Conservation (phyloP, 2,797 vertebrate species). For the Dallia pectoralis region DNA sequence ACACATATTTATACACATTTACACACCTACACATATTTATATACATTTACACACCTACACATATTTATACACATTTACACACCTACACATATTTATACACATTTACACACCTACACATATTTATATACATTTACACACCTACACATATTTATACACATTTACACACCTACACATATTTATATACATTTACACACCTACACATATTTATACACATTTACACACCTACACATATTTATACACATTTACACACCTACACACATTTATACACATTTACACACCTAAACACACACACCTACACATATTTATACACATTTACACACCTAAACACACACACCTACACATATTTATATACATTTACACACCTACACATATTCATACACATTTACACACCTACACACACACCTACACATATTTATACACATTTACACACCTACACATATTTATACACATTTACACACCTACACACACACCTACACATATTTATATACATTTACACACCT, state of each 20-base stretch:
- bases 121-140: neutral
- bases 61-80: neutral
- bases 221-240: constrained; percentile 24
- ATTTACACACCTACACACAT: constrained; percentile 17
- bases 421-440: constrained; percentile 17
- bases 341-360: too few relatives aligned
- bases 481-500: too few relatives aligned
- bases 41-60: constrained; percentile 15
- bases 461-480: constrained; percentile 6
- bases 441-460: constrained; percentile 1
- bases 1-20: constrained; percentile 6
- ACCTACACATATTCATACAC: neutral
- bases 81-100: constrained; percentile 28
- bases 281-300: neutral
- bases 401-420: too few relatives aligned
- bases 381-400: constrained; percentile 21
- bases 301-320: too few relatives aligned
- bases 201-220: neutral
- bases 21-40: constrained; percentile 11
- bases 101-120: constrained; percentile 17
- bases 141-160: neutral
- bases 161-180: constrained; percentile 11
- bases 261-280: constrained; percentile 1
- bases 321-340: constrained; percentile 8
- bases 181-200: constrained; percentile 15